A percentile compares a stretch with the other conserved stretches of the same genome.
These are phyloP conservation scores for Epinephelus awoara DNA, from an alignment of 2,797 vertebrate species.

Conservation along the genomic window DNA sequence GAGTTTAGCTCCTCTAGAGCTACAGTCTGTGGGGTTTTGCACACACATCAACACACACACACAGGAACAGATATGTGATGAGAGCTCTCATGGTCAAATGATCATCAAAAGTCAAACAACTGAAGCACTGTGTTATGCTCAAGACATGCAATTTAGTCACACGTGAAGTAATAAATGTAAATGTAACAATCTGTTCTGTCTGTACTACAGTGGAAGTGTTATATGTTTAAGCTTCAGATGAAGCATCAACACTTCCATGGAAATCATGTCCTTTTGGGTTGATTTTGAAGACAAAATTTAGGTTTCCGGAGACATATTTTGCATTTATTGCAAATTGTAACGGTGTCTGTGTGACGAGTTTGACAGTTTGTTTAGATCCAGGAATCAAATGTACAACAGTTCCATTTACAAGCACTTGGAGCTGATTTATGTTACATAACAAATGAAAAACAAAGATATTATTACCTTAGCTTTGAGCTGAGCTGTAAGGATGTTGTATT, in stretches of 20 bases:
- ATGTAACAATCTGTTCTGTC: not conserved
- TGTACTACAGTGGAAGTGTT: not conserved
- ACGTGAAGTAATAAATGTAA: not conserved
- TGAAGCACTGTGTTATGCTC: not conserved
- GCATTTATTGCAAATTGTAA: not conserved
- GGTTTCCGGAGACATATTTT: not conserved
- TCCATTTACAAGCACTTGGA: not conserved
- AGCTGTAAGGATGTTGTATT: conserved; percentile 74
- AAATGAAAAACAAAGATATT: not conserved
- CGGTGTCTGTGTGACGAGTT: not conserved
- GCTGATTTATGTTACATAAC: not conserved
- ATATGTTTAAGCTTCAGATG: not conserved
- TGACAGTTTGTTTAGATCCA: not conserved
- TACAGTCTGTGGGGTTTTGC: conserved; percentile 65
- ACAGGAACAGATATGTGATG: not conserved
- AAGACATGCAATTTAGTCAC: not conserved
- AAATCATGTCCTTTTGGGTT: not conserved
- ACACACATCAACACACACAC: conserved; percentile 17
- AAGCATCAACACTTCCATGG: not conserved
- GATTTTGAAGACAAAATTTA: not conserved
- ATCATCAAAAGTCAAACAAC: conserved; percentile 1
- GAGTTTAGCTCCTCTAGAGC: conserved; percentile 80
- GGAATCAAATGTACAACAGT: not conserved
- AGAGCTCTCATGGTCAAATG: not conserved
- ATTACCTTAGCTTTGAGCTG: conserved; percentile 85